phyloP scores from a whole-genome alignment of 2,113 vertebrate genomes.

The Pollimyrus isidori region DNA sequence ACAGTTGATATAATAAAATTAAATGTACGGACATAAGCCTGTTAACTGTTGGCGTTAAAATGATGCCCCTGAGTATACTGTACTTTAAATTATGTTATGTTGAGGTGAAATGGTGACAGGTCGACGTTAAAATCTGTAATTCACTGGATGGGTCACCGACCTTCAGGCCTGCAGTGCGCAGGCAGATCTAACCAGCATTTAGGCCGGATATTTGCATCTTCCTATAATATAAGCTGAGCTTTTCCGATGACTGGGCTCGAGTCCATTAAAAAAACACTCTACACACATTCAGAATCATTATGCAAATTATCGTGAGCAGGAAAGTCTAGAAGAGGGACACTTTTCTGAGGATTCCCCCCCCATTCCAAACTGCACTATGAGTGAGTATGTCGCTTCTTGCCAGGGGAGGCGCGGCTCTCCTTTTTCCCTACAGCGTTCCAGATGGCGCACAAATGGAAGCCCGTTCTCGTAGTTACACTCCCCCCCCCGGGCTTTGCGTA shows the following conservation, averaged over 20 bases:
- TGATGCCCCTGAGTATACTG: neutral
- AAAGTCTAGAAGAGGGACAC: neutral
- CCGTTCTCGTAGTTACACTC: no score
- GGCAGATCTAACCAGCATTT: neutral
- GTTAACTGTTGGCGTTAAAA: neutral
- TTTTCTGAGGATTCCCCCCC: neutral
- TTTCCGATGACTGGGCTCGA: neutral
- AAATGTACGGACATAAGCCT: conserved; percentile 37
- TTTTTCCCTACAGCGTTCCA: neutral
- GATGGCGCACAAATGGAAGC: neutral
- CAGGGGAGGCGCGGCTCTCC: neutral
- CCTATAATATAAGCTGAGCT: neutral
- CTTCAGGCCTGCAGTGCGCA: neutral
- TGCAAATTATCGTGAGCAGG: neutral
- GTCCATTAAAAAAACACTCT: neutral
- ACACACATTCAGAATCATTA: neutral
- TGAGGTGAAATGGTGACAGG: no score
- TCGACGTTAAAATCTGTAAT: neutral
- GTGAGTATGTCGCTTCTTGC: neutral
- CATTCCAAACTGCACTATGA: neutral
- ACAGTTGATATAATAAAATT: conserved; percentile 62
- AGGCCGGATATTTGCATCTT: no score
- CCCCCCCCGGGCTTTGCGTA: neutral
- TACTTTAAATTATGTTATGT: neutral
- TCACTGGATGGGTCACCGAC: neutral